Percentiles rank a stretch among this genome's conserved stretches.
Conservation (phyloP, 2,113 vertebrate species). For the Forbesichthys agassizii region DNA sequence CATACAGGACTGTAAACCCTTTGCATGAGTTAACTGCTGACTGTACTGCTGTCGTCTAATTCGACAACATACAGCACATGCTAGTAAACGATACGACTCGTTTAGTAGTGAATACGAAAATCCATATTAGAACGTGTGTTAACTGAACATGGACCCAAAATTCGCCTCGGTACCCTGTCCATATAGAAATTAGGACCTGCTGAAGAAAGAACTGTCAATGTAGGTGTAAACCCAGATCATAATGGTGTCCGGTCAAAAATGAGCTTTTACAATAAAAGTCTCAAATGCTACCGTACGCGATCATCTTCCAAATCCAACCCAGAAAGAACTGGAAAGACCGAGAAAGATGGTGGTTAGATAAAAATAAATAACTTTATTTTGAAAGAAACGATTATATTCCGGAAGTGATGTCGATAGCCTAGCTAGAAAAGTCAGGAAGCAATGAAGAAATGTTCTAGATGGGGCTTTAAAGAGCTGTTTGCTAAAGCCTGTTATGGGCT, state of each 20-base stretch:
- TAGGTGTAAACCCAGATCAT: no score
- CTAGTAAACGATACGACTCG: no score
- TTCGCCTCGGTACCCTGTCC: no score
- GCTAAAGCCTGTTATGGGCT: not conserved
- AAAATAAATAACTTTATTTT: conserved; percentile 27
- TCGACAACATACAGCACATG: no score
- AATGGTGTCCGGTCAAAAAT: conserved; percentile 3
- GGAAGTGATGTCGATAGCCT: not conserved
- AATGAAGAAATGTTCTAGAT: conserved; percentile 43
- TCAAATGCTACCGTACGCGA: not conserved
- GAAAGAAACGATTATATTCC: conserved; percentile 5
- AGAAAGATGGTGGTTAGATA: not conserved
- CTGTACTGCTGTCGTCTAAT: no score
- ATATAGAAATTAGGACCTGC: no score
- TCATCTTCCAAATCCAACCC: not conserved
- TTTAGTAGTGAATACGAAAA: no score
- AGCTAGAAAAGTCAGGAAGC: conserved; percentile 53
- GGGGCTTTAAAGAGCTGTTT: not conserved
- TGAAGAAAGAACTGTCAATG: no score
- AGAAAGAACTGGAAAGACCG: not conserved
- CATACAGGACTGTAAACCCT: no score
- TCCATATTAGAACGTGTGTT: no score
- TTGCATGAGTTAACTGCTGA: no score
- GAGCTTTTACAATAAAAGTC: conserved; percentile 25
- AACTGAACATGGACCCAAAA: no score